Conservation (phyloP, 2,113 vertebrate genomes). For the Hemiscyllium ocellatum region DNA sequence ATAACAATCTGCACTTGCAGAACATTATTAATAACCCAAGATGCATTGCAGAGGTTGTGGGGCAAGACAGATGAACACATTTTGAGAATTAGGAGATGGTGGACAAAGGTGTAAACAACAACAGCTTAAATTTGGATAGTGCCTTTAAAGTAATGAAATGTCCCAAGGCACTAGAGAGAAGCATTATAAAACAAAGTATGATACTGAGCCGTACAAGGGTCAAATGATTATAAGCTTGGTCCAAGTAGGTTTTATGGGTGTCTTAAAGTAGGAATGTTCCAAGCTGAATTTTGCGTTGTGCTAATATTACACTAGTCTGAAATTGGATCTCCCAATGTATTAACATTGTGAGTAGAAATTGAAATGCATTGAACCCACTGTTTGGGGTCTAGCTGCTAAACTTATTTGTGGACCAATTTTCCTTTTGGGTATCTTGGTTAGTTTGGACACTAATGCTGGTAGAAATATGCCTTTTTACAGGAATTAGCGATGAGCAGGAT, state of each 20-base stretch:
- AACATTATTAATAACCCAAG: not conserved
- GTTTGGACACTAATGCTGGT: not conserved
- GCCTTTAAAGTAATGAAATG: too few species aligned
- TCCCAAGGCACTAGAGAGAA: too few species aligned
- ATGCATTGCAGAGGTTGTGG: not conserved
- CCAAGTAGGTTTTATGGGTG: not conserved
- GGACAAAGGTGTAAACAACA: too few species aligned
- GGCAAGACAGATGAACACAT: not conserved
- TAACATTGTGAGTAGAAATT: not conserved
- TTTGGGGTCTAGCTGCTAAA: not conserved
- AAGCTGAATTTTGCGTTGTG: not conserved
- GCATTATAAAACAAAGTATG: too few species aligned
- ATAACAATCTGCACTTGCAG: not conserved
- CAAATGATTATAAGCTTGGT: not conserved
- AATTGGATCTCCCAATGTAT: not conserved
- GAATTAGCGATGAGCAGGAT: not conserved
- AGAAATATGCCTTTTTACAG: not conserved
- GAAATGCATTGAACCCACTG: not conserved
- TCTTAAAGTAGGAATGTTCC: not conserved
- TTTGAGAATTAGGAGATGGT: not conserved
- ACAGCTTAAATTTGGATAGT: too few species aligned
- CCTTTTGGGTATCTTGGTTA: not conserved
- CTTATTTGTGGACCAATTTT: too few species aligned
- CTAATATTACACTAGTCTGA: not conserved
- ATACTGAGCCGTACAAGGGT: too few species aligned